Conservation (phyloP, 2,797 vertebrate genomes). For the Chiropotes sagulatus region DNA sequence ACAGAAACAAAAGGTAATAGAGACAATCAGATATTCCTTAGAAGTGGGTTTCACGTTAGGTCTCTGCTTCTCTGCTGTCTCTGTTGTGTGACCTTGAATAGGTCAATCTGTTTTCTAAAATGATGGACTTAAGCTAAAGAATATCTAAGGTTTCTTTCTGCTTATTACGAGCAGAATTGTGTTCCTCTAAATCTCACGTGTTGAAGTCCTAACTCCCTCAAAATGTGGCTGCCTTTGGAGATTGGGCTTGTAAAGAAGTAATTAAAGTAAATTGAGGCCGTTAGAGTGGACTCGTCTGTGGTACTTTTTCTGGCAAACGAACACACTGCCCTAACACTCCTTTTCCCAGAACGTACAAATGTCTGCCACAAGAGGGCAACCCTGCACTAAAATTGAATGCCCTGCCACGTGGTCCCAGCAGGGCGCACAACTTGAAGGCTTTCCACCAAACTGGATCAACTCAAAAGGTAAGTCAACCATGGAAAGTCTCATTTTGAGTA, state of each 20-base stretch:
- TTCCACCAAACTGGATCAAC: not conserved
- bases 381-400: not conserved
- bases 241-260: not conserved
- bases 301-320: not conserved
- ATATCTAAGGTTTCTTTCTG: not conserved
- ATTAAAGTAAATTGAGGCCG: not conserved
- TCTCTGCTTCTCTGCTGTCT: not conserved
- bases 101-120: not conserved
- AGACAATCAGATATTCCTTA: not conserved
- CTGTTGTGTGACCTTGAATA: not conserved
- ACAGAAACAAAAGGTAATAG: not conserved
- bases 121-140: not conserved
- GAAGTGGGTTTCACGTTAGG: not conserved
- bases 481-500: not conserved
- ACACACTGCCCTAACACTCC: no score
- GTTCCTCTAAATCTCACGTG: not conserved
- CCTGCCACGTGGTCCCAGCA: not conserved
- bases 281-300: not conserved
- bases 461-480: not conserved
- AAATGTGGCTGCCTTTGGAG: not conserved
- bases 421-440: not conserved
- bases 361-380: constrained; percentile 69
- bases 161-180: not conserved
- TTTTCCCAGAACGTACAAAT: not conserved
- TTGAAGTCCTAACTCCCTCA: not conserved